Percentiles rank a stretch among this genome's conserved stretches.
Conservation (phyloP, 2,888 invertebrate species). For the Eilema depressum region DNA sequence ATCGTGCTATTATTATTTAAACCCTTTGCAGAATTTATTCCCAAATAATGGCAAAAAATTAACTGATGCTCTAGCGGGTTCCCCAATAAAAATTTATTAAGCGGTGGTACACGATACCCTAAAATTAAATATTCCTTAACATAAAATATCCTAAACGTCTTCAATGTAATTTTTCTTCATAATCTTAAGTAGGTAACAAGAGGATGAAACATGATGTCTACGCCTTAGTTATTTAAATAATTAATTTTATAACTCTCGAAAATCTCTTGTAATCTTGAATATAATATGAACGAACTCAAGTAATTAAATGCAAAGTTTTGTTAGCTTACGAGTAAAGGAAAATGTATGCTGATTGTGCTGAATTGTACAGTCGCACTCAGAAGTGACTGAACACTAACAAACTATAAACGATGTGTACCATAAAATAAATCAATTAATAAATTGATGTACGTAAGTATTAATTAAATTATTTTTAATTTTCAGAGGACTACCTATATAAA, state of each 20-base stretch:
- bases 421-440: too few relatives aligned
- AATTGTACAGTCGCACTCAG: not conserved
- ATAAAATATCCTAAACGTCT: not conserved
- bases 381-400: too few relatives aligned
- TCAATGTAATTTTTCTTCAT: slow-evolving; percentile 10
- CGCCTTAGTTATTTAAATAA: slow-evolving; percentile 21
- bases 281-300: slow-evolving; percentile 3
- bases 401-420: too few relatives aligned
- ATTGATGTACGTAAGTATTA: too few relatives aligned
- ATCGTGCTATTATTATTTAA: too few relatives aligned
- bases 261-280: slow-evolving; percentile 12
- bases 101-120: not conserved
- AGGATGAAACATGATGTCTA: not conserved
- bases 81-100: too few relatives aligned
- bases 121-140: not conserved
- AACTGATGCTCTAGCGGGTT: too few relatives aligned
- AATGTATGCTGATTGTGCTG: not conserved
- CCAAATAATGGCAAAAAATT: too few relatives aligned
- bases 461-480: too few relatives aligned
- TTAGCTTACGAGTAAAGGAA: slow-evolving; percentile 4
- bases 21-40: too few relatives aligned
- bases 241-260: slow-evolving; percentile 16
- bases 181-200: not conserved
- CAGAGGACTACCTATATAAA: too few relatives aligned
- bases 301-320: not conserved